Evolutionary conservation across 2,113 vertebrate genomes (phyloP), one percentile per base, ranked within the genome.

Genomic region (Alethe diademata): DNA sequence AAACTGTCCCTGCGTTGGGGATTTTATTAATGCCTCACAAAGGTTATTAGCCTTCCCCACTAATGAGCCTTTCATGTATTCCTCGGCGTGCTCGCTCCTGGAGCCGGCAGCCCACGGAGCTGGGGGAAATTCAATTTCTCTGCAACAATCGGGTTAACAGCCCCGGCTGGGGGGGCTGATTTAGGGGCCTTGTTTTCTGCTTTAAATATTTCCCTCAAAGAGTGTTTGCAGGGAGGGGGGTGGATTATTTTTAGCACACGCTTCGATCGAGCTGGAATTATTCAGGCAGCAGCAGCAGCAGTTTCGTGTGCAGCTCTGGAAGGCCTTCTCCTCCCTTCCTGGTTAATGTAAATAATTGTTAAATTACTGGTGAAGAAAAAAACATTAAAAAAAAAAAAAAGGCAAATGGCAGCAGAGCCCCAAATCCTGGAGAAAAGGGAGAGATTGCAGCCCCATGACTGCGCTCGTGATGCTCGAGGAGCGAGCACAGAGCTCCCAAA

Each of bases 401-500:
- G 2, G 6, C 36, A 53, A 86, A 38, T 5, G 51, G 74, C 15
- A 5, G 1, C 10, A 1, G 8, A 7, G 72, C 29, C 38, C 60
- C 85, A 5, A 8, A n/a, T 14, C 25, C 18, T 12, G 28, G 58
- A 43, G 60, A 22, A 53, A 20, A 5, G 1, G 74, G n/a, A n/a
- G 86, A 14, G 2, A 1, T 0, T 0, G 5, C 29, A 20, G 80
- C 56, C 58, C 76, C 20, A 11, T 11, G 79, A 11, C 23, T 5
- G 78, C 45, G 1, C 70, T 5, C 2, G 0, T 18, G 54, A 5
- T 24, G 1, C 0, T 10, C 3, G 72, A 4, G 2, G 45, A 12
- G 35, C 12, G 40, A 14, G 38, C 48, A 1, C 0, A 20, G 11
- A 9, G 22, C 10, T 70, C 53, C 35, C 0, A 18, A 5, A 10